Evolutionary conservation across 2,888 invertebrate species (phyloP), one percentile per base, ranked within the genome.

Genomic region (Agrochola circellaris): DNA sequence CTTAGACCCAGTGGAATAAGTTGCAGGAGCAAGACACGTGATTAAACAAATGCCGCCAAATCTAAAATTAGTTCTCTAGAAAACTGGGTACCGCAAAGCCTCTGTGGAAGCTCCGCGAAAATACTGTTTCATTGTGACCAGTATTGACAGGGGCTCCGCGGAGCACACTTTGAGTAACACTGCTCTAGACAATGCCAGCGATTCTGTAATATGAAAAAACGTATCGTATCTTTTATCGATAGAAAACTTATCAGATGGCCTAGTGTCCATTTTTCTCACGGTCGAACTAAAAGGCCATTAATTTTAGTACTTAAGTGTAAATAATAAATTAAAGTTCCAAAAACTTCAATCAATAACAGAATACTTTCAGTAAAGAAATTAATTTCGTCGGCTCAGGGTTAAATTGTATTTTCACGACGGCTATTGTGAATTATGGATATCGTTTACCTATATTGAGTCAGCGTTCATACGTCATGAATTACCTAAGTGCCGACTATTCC

Each of bases 231-330:
- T 51, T 51, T 26, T 81, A 45, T 65, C n/a, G 23, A 54, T 45
- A 75, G 45, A 65, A 75, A 75, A 65, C 2, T n/a, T 60, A 79
- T 75, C 76, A 66, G 65, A 66, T 75, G 82, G 45, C 65, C 65
- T 79, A 82, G 34, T 45, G 51, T 60, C n/a, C 34, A 54, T 75
- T 74, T 64, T 82, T 79, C 56, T 61, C 82, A 82, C 61, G 61
- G 61, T 48, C 77, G 34, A 62, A 23, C 54, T 54, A 54, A 75
- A 42, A 45, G 1, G 6, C 54, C 54, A 6, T 6, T 60, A 38
- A 61, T 80, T 26, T 77, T 20, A 69, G n/a, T 77, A 61, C 4
- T 4, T 34, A 34, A 17, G 30, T 48, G 13, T 81, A 56, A 82
- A 77, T 82, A 62, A 76, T 79, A 15, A 76, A 82, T 77, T 77